Evolutionary conservation across 2,888 invertebrate genomes (phyloP).

Genomic region (Dryocosmus kuriphilus): DNA sequence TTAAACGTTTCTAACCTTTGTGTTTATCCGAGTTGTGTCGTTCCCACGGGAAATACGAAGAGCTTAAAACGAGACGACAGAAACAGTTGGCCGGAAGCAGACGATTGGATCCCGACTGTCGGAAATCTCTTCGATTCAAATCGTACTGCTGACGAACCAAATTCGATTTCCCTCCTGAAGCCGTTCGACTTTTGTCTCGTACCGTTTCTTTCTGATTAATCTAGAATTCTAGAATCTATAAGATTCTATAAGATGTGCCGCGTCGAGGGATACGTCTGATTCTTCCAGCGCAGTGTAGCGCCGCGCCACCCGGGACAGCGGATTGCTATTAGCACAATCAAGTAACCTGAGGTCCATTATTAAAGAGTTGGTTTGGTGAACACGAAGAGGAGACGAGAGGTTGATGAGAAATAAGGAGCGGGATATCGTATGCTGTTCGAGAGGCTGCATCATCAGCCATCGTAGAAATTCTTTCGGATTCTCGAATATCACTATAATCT

Average conservation of each 20-base stretch:
- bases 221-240: background rate
- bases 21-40: slow-evolving; percentile 35
- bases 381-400: background rate
- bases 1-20: slow-evolving; percentile 28
- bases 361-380: slow-evolving; percentile 70
- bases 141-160: slow-evolving; percentile 48
- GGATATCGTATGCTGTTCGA: slow-evolving; percentile 19
- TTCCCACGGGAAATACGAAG: slow-evolving; percentile 56
- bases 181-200: slow-evolving; percentile 39
- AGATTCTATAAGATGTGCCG: too few relatives aligned
- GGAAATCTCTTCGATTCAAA: slow-evolving; percentile 51
- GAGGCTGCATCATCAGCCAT: slow-evolving; percentile 38
- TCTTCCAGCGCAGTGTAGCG: slow-evolving; percentile 34
- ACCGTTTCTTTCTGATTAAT: background rate
- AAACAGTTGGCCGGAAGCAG: slow-evolving; percentile 51
- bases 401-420: slow-evolving; percentile 37
- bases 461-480: slow-evolving; percentile 50
- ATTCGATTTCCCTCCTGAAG: slow-evolving; percentile 44
- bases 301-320: slow-evolving; percentile 71
- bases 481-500: slow-evolving; percentile 65
- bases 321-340: slow-evolving; percentile 76
- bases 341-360: slow-evolving; percentile 73
- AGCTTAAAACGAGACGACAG: slow-evolving; percentile 51
- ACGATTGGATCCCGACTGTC: slow-evolving; percentile 41
- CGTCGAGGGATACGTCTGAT: background rate